Base-by-base conservation (phyloP, 2,113 vertebrate species). In the Tenrec ecaudatus region DNA sequence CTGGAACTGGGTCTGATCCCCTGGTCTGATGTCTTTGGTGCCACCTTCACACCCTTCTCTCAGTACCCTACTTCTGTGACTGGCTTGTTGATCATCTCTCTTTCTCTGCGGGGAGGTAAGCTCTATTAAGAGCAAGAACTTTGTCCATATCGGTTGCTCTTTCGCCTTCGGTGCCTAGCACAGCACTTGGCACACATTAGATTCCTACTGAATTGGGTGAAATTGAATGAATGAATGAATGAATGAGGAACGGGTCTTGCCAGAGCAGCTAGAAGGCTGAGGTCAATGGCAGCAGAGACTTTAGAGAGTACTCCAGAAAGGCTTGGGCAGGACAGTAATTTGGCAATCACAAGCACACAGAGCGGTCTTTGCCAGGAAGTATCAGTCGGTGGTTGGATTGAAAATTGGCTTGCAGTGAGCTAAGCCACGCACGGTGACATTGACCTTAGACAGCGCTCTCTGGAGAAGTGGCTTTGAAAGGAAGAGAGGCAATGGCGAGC, bases 381-480 rank as follows among this genome's bases (percentile, higher is more conserved):
- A 0, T 0, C n/a, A 33, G 60, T 38, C 36, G 36, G 10, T 0
- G 1, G 29, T 2, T 1, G 27, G 58, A 17, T 53, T 62, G 47
- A 29, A 47, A 20, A 8, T 8, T 7, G 11, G 83, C 7, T 15
- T 8, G 25, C 9, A 58, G 27, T 14, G 33, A 76, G 62, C 0
- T n/a, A 68, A 76, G 11, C 14, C 23, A 8, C 43, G 19, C 3
- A 22, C 15, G 9, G 33, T 69, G 64, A 88, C 79, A 20, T 20
- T 2, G 47, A 85, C 64, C 25, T 81, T 33, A 53, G 81, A 53
- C 14, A 1, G 57, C 33, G 89, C 29, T 82, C n/a, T 10, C 47
- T 53, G 47, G 25, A 66, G 43, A 79, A 66, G 33, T 23, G 62
- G 14, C 12, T n/a, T 47, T 36, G 38, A 81, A 92, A 86, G 73